Conservation (phyloP, 2,113 vertebrate genomes). For the Butastur rufipennis region DNA sequence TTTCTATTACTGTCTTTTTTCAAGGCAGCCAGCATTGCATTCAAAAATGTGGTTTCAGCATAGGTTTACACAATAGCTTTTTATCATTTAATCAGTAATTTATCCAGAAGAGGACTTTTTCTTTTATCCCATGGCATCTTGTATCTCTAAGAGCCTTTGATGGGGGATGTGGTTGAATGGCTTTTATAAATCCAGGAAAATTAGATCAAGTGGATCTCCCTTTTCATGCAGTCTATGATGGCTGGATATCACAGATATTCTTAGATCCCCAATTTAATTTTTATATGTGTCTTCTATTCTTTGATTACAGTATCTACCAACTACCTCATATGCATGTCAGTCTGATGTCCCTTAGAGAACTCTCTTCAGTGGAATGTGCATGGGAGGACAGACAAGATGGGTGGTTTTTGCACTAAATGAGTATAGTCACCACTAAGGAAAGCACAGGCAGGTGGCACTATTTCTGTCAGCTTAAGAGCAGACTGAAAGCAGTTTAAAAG, state of each 20-base stretch:
- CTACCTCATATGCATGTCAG: rapidly evolving
- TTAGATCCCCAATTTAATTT: background rate
- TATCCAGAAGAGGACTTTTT: background rate
- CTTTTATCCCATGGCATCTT: background rate
- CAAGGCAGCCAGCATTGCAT: background rate
- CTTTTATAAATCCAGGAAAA: background rate
- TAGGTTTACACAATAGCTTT: background rate
- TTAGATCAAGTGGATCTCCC: background rate
- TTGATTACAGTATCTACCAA: background rate
- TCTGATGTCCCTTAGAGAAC: background rate
- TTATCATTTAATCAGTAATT: background rate
- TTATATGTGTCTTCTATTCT: background rate
- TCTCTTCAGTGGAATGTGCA: background rate
- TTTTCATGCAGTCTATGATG: background rate
- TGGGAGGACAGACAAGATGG: background rate
- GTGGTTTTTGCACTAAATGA: background rate
- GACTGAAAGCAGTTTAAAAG: background rate
- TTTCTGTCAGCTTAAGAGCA: background rate
- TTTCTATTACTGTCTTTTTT: background rate
- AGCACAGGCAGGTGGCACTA: background rate
- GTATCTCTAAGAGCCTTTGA: background rate
- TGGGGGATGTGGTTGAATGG: background rate
- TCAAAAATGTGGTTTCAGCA: background rate
- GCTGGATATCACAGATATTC: background rate
- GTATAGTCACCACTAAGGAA: background rate